Evolutionary conservation across 2,797 vertebrate genomes (phyloP).

Genomic region (Pseudomugil tenellus): DNA sequence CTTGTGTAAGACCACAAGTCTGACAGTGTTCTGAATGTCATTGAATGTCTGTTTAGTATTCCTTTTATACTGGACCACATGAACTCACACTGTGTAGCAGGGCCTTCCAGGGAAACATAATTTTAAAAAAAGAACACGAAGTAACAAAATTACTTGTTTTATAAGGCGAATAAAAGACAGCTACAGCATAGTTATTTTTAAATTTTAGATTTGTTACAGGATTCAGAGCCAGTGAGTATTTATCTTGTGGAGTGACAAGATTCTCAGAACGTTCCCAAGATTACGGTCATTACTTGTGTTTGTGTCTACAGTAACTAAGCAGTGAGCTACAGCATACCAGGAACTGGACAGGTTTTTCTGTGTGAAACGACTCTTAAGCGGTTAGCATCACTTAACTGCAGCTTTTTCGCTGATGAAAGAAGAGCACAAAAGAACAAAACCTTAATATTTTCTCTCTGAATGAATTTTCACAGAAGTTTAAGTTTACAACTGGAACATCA

Average conservation of each 20-base stretch:
- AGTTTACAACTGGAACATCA: neutral
- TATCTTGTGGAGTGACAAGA: neutral
- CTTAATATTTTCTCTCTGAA: neutral
- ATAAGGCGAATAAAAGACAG: conserved; percentile 5
- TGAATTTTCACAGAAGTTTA: neutral
- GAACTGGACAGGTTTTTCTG: neutral
- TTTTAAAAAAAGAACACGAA: conserved; percentile 29
- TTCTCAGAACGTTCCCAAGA: neutral
- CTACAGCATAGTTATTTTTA: neutral
- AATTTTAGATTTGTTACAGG: neutral
- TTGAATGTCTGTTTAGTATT: conserved; percentile 46
- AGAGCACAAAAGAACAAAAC: neutral
- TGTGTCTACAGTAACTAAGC: neutral
- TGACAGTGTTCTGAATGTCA: conserved; percentile 51
- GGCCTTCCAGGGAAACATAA: conserved; percentile 25
- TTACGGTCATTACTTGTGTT: neutral
- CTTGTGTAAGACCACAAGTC: conserved; percentile 26
- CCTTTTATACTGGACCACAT: conserved; percentile 30
- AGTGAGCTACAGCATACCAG: neutral
- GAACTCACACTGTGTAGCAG: conserved; percentile 15
- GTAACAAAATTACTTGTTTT: conserved; percentile 34
- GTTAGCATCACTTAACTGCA: neutral
- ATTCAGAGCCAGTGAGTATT: neutral
- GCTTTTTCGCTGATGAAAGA: neutral
- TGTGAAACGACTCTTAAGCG: neutral